A percentile compares a stretch with the other conserved stretches of the same genome.
phyloP scores from a whole-genome alignment of 2,888 invertebrate species.

The Chironomus tentans region DNA sequence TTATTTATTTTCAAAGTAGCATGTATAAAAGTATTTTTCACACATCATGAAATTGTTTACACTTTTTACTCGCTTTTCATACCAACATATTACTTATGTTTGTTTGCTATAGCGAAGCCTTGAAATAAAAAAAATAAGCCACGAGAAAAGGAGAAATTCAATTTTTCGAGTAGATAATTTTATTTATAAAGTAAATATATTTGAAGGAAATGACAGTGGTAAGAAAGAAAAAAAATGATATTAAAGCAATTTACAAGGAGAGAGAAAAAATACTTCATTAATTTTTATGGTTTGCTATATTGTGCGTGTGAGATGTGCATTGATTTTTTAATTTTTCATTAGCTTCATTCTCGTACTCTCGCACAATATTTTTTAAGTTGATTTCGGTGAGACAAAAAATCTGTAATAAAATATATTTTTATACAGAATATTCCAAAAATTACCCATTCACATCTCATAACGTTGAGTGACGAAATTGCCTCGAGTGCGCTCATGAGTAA shows the following conservation, averaged over 20 bases:
- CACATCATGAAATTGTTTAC: no score
- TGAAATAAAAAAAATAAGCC: neutral
- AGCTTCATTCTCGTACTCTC: neutral
- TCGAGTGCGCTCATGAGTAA: neutral
- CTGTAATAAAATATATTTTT: neutral
- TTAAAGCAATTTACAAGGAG: neutral
- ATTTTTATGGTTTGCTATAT: neutral
- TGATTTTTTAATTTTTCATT: slow-evolving; percentile 9
- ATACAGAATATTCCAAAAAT: slow-evolving; percentile 9
- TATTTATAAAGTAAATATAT: neutral
- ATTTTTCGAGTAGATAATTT: neutral
- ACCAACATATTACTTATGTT: no score
- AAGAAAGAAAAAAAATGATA: neutral
- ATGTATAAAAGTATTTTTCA: no score
- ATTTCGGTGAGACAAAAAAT: neutral
- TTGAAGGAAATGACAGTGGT: neutral
- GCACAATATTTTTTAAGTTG: neutral
- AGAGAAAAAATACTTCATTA: slow-evolving; percentile 16
- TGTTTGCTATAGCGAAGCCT: neutral
- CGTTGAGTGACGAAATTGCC: slow-evolving; percentile 15
- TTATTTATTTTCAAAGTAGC: no score
- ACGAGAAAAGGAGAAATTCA: neutral
- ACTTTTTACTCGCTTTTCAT: no score
- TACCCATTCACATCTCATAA: slow-evolving; percentile 26
- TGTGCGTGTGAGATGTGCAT: slow-evolving; percentile 10